A percentile compares a stretch with the other conserved stretches of the same genome.
Conservation (phyloP, 2,888 invertebrate genomes). For the Caenorhabditis angaria region DNA sequence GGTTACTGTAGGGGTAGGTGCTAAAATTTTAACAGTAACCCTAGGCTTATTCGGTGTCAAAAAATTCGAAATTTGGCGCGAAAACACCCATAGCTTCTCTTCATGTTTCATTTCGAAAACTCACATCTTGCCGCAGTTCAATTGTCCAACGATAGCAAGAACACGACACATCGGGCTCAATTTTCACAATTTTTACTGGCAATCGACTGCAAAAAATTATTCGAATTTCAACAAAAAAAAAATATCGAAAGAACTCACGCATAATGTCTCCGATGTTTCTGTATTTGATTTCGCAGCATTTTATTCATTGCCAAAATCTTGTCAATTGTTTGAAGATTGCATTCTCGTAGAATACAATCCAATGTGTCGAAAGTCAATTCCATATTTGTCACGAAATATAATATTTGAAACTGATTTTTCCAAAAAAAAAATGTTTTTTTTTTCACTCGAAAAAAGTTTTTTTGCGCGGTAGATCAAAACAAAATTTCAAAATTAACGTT, state of each 20-base stretch:
- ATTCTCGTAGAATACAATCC: not conserved
- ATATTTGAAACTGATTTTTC: too few relatives aligned
- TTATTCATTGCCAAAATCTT: not conserved
- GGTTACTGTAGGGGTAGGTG: too few relatives aligned
- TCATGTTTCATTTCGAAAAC: too few relatives aligned
- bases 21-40: too few relatives aligned
- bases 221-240: too few relatives aligned
- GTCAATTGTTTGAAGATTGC: not conserved
- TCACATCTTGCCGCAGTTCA: not conserved
- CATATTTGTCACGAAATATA: too few relatives aligned
- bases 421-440: too few relatives aligned
- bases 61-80: too few relatives aligned
- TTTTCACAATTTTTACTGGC: not conserved
- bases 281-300: not conserved
- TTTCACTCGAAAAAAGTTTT: too few relatives aligned
- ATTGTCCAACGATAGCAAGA: not conserved
- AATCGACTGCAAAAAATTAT: not conserved
- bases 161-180: not conserved
- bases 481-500: not conserved
- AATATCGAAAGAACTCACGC: not conserved
- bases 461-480: too few relatives aligned
- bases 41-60: too few relatives aligned
- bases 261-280: not conserved
- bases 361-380: not conserved
- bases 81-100: too few relatives aligned